Conservation (phyloP, 1,140 invertebrate species). For the Adelges cooleyi region DNA sequence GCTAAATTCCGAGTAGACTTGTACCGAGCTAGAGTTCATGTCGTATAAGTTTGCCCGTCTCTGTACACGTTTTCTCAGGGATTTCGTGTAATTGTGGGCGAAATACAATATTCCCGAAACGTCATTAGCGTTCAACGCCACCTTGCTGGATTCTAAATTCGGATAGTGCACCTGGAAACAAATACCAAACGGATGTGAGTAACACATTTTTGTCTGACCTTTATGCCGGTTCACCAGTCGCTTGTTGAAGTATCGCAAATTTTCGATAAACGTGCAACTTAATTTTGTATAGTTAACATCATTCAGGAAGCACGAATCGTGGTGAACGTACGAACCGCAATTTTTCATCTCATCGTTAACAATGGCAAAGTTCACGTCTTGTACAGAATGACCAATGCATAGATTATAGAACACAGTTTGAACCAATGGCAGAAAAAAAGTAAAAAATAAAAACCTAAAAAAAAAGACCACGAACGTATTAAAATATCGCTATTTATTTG, state of each 20-base stretch:
- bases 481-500: no score
- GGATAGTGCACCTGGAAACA: neutral
- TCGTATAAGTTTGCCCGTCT: neutral
- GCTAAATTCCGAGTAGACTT: neutral
- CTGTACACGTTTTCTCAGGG: slow-evolving; percentile 1
- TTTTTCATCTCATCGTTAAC: slow-evolving; percentile 62
- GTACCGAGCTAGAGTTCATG: neutral
- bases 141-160: neutral
- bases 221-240: neutral
- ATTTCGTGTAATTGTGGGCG: neutral
- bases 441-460: slow-evolving; percentile 69
- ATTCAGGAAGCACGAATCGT: neutral
- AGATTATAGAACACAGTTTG: slow-evolving; percentile 89
- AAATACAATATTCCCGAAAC: slow-evolving; percentile 7
- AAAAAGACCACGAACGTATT: no score
- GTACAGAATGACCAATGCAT: slow-evolving; percentile 80
- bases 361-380: slow-evolving; percentile 66
- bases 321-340: neutral
- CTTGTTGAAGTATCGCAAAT: neutral
- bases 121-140: neutral
- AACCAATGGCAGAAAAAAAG: slow-evolving; percentile 76
- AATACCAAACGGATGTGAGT: neutral
- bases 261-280: slow-evolving; percentile 3
- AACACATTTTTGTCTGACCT: neutral
- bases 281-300: neutral